A percentile compares a stretch with the other conserved stretches of the same genome.
These are phyloP conservation scores for Megalurothrips usitatus DNA, from an alignment of 2,888 invertebrate species.

Conservation along the genomic window DNA sequence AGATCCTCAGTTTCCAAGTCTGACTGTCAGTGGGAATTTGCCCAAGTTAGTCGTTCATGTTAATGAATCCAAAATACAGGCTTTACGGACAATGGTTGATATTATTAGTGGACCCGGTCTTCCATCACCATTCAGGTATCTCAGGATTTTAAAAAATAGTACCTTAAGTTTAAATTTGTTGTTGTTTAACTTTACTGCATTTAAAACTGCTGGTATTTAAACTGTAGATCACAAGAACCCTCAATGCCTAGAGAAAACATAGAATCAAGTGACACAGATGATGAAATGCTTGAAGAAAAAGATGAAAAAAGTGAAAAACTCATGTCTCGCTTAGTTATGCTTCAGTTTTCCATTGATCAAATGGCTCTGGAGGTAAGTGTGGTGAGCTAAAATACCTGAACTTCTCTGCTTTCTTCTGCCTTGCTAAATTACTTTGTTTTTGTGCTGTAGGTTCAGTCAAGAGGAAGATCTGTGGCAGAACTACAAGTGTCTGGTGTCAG, in stretches of 20 bases:
- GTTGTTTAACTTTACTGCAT: neutral
- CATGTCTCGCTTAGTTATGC: slow-evolving; percentile 63
- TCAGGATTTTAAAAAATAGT: neutral
- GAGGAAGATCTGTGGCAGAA: slow-evolving; percentile 86
- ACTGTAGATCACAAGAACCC: slow-evolving; percentile 35
- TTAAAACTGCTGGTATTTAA: neutral
- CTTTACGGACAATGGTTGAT: slow-evolving; percentile 56
- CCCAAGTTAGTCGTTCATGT: slow-evolving; percentile 85
- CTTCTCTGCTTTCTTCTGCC: neutral
- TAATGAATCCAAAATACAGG: slow-evolving; percentile 81
- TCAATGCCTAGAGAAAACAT: slow-evolving; percentile 38
- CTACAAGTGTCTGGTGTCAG: slow-evolving; percentile 86
- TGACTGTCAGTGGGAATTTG: slow-evolving; percentile 77
- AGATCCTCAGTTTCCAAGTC: slow-evolving; percentile 82
- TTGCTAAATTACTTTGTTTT: slow-evolving; percentile 16
- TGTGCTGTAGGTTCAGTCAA: slow-evolving; percentile 63
- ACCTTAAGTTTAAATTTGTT: neutral
- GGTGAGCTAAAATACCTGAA: neutral
- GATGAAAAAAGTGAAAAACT: slow-evolving; percentile 38
- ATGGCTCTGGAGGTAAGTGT: slow-evolving; percentile 68
- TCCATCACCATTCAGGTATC: slow-evolving; percentile 47
- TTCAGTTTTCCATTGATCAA: slow-evolving; percentile 83
- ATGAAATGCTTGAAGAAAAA: slow-evolving; percentile 7
- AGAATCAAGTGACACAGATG: slow-evolving; percentile 26
- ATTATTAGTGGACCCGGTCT: slow-evolving; percentile 46